phyloP scores from a whole-genome alignment of 2,888 invertebrate genomes.

The Chironomus riparius region DNA sequence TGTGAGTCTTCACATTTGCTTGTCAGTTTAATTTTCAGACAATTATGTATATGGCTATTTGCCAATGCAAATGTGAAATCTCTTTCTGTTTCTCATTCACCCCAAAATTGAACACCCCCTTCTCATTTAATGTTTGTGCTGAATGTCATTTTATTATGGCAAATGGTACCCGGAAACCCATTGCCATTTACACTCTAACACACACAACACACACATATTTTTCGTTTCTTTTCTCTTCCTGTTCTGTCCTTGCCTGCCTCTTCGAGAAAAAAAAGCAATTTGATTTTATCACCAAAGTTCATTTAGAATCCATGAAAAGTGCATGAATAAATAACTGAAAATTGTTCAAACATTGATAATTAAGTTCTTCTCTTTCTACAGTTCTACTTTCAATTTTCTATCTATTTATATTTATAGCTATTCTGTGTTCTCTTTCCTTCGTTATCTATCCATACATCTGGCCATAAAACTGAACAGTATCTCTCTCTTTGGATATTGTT shows the following conservation, averaged over 20 bases:
- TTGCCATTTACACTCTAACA: no score
- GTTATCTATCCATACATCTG: no score
- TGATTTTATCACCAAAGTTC: slow-evolving; percentile 26
- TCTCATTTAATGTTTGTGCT: no score
- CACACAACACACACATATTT: no score
- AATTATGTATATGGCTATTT: slow-evolving; percentile 2
- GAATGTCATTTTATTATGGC: no score
- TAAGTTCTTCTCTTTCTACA: slow-evolving; percentile 12
- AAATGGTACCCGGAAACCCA: no score
- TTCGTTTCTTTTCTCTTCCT: no score
- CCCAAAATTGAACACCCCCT: no score
- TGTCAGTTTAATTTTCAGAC: not conserved
- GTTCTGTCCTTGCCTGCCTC: no score
- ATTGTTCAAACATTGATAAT: slow-evolving; percentile 23
- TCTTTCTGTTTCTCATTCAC: not conserved
- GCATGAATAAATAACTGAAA: slow-evolving; percentile 21
- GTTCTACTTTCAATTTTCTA: no score
- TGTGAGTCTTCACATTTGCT: not conserved
- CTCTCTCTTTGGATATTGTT: slow-evolving; percentile 4
- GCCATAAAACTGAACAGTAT: no score
- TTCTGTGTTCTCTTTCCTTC: not conserved
- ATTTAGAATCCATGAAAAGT: slow-evolving; percentile 1
- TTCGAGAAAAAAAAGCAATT: slow-evolving; percentile 6
- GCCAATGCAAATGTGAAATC: slow-evolving; percentile 1
- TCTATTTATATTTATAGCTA: not conserved